Evolutionary conservation across 2,888 invertebrate species (phyloP), one percentile per base, ranked within the genome.

Genomic region (Andrena flavipes): DNA sequence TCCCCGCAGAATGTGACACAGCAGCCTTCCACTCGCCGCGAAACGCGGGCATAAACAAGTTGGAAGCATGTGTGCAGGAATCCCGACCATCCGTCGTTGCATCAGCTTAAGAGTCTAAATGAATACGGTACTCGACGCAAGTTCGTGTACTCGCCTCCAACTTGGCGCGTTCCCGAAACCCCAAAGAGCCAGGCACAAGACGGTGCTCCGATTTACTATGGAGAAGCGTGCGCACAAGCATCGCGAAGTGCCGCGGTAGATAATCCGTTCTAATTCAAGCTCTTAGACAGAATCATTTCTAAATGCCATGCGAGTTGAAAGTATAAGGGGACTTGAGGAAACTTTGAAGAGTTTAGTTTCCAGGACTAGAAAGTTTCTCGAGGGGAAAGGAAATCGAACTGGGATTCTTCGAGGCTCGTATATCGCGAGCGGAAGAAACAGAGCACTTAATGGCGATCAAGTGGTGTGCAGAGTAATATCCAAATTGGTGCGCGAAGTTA

Each of bases 61-160:
- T 56, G 3, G 5, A 23, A 71, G 62, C 49, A 64, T 35, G 62
- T 68, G 49, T 68, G 56, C 56, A 67, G 63, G 72, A 72, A 79
- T 79, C 68, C 71, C 71, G 26, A 29, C 56, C 23, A 56, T 63
- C 42, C 67, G 8, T 10, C 30, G 67, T 62, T 42, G 30, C 54
- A 54, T 78, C 68, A 49, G 20, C 29, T 67, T 72, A 79, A 63
- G 68, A 42, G 20, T 68, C 49, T 59, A 68, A 72, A 63, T 62
- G 67, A 82, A 82, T 67, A 59, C 73, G 49, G 26, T 3, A 54
- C 80, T 74, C 29, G 74, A 56, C 67, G 29, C 68, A 56, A 82
- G 70, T 80, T 75, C 35, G 20, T 3, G 49, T 60, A 29, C 60
- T 80, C 73, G 23, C 26, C 56, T 7, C n/a, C 10, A 80, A 80